phyloP scores from a whole-genome alignment of 2,113 vertebrate genomes.

The Heteronetta atricapilla region DNA sequence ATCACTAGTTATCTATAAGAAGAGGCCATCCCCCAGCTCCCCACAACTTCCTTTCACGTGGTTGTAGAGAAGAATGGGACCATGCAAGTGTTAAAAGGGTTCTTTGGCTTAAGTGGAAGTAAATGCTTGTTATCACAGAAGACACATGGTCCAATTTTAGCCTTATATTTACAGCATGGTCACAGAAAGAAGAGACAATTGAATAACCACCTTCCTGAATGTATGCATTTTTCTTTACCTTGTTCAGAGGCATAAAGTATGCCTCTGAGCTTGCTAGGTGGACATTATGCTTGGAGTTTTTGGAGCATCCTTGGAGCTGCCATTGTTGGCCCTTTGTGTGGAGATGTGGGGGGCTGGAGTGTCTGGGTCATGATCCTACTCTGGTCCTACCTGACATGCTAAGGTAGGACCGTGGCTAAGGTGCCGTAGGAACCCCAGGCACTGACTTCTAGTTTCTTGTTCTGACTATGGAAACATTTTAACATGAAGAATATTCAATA shows the following conservation, averaged over 20 bases:
- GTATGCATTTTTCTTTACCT: not conserved
- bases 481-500: not conserved
- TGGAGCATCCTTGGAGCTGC: not conserved
- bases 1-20: too few species aligned
- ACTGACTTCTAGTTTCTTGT: not conserved
- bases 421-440: too few species aligned
- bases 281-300: not conserved
- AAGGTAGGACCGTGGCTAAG: too few species aligned
- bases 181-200: not conserved
- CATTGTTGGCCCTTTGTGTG: not conserved
- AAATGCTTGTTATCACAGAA: not conserved
- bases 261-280: not conserved
- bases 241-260: not conserved
- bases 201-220: not conserved
- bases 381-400: not conserved
- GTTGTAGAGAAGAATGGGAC: too few species aligned
- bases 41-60: too few species aligned
- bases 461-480: not conserved
- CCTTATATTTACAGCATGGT: not conserved
- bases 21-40: too few species aligned
- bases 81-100: not conserved
- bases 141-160: fast-evolving
- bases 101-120: not conserved
- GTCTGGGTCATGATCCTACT: fast-evolving
- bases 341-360: not conserved